A percentile compares a stretch with the other conserved stretches of the same genome.
Evolutionary conservation across 1,140 invertebrate genomes (phyloP).

Genomic region (Helicoverpa armigera): DNA sequence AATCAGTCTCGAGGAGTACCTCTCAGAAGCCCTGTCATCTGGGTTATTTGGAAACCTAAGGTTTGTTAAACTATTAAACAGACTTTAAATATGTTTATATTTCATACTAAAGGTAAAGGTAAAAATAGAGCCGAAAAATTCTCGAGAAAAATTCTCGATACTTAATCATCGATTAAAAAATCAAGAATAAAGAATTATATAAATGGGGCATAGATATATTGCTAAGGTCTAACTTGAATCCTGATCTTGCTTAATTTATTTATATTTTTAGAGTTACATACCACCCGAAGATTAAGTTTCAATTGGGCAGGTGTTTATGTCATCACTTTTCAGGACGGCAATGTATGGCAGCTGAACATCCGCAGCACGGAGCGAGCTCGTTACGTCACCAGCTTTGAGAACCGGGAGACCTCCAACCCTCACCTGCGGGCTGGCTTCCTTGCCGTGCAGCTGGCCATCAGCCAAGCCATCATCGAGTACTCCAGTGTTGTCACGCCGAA

Average conservation of each 20-base stretch:
- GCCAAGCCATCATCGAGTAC: conserved; percentile 69
- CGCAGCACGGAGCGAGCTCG: conserved; percentile 71
- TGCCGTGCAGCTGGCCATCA: conserved; percentile 72
- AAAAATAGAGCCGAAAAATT: no score
- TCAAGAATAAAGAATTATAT: not conserved
- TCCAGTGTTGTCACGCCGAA: conserved; percentile 48
- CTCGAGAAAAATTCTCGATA: no score
- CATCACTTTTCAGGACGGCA: conserved; percentile 52
- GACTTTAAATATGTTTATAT: no score
- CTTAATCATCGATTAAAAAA: no score
- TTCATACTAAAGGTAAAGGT: not conserved
- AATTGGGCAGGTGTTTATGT: not conserved
- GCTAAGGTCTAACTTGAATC: no score
- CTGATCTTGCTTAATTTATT: no score
- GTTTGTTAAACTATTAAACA: conserved; percentile 58
- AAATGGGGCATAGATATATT: not conserved
- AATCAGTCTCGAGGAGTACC: conserved; percentile 58
- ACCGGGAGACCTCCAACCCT: conserved; percentile 55
- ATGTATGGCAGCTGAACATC: conserved; percentile 71
- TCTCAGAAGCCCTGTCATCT: conserved; percentile 65
- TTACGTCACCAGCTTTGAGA: conserved; percentile 46
- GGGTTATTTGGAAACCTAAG: conserved; percentile 70
- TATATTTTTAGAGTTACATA: no score
- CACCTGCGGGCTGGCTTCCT: conserved; percentile 71
- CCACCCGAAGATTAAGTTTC: not conserved